Evolutionary conservation across 1,140 invertebrate genomes (phyloP).

Genomic region (Berghia stephanieae): DNA sequence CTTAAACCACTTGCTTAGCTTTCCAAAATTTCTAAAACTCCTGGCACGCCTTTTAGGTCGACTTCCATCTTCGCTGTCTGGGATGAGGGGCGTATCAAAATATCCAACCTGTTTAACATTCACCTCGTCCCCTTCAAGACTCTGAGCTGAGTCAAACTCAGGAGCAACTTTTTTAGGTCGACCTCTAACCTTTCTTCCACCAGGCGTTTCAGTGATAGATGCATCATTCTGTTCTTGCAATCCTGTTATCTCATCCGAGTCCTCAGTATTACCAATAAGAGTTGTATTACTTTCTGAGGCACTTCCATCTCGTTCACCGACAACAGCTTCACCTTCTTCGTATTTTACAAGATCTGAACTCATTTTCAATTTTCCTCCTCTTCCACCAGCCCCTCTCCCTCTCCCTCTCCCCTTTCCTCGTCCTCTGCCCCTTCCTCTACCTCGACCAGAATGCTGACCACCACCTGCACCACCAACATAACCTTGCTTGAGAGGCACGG

Average conservation of each 20-base stretch:
- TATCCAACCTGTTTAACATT: too few species aligned
- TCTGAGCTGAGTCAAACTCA: neutral
- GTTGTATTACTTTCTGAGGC: neutral
- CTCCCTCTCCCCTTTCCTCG: slow-evolving; percentile 29
- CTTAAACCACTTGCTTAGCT: slow-evolving; percentile 29
- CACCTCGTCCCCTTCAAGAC: slow-evolving; percentile 7
- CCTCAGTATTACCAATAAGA: neutral
- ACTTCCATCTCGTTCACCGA: neutral
- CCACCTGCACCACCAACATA: slow-evolving; percentile 2
- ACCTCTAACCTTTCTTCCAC: slow-evolving; percentile 21
- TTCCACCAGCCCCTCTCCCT: slow-evolving; percentile 17
- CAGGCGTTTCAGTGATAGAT: neutral
- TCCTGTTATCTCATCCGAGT: neutral
- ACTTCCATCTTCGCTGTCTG: neutral
- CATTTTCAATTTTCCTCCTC: neutral
- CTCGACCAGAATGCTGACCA: neutral
- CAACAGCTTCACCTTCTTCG: slow-evolving; percentile 3
- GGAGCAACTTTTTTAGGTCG: slow-evolving; percentile 32
- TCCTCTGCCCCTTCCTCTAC: slow-evolving; percentile 34
- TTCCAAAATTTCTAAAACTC: slow-evolving; percentile 12
- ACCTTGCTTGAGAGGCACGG: slow-evolving; percentile 8
- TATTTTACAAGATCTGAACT: neutral
- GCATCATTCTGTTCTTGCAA: neutral
- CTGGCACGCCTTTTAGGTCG: slow-evolving; percentile 14
- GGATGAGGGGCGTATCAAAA: neutral